phyloP scores from a whole-genome alignment of 2,888 invertebrate genomes.

The Rhagium mordax region DNA sequence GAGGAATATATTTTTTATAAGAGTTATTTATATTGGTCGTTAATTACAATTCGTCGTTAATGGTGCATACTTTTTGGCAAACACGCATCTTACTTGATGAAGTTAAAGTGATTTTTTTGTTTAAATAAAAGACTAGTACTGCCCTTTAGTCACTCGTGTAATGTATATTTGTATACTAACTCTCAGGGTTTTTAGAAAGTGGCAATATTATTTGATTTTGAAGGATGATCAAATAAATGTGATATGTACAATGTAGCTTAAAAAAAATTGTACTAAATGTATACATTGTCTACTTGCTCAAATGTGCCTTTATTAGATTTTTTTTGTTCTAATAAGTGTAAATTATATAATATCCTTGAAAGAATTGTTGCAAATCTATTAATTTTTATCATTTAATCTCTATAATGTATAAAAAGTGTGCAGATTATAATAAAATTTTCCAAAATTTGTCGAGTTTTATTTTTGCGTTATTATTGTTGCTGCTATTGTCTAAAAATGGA shows the following conservation, averaged over 20 bases:
- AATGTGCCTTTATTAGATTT: constrained; percentile 67
- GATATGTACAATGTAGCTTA: constrained; percentile 63
- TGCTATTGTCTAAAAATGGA: constrained; percentile 56
- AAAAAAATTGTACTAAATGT: constrained; percentile 59
- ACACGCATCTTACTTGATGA: constrained; percentile 2
- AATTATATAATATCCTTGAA: constrained; percentile 39
- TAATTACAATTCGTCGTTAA: not conserved
- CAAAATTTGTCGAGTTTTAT: constrained; percentile 55
- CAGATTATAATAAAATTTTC: constrained; percentile 58
- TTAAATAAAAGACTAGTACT: constrained; percentile 48
- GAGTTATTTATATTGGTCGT: not conserved
- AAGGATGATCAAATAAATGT: constrained; percentile 60
- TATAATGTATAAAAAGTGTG: constrained; percentile 52
- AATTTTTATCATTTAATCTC: constrained; percentile 49
- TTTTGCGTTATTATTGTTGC: constrained; percentile 41
- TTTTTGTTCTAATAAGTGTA: constrained; percentile 45
- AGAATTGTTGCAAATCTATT: constrained; percentile 52
- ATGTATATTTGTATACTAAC: constrained; percentile 64
- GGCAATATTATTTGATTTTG: constrained; percentile 58
- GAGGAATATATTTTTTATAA: constrained; percentile 9
- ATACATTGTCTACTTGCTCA: constrained; percentile 67
- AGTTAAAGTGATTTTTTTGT: not conserved
- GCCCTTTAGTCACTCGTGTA: constrained; percentile 50
- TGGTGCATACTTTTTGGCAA: constrained; percentile 43
- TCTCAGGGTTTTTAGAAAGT: constrained; percentile 65